Evolutionary conservation across 2,113 vertebrate species (phyloP).

Genomic region (Coturnix japonica): DNA sequence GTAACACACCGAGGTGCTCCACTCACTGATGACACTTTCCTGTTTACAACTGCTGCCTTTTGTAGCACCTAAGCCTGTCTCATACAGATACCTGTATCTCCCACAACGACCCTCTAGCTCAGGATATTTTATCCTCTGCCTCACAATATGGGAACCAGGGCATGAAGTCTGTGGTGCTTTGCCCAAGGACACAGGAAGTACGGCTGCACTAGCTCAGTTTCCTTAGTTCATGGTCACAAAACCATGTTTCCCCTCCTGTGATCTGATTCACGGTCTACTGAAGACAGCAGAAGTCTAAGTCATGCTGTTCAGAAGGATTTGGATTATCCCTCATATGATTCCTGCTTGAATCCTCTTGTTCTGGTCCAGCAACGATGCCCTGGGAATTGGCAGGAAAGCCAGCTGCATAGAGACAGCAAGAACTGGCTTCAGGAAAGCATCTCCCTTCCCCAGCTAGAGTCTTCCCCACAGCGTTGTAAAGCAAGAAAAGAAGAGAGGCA

Average conservation of each 20-base stretch:
- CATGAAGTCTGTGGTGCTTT: background rate
- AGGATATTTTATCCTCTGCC: background rate
- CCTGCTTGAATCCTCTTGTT: background rate
- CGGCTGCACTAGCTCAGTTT: background rate
- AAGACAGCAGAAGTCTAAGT: background rate
- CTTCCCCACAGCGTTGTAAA: background rate
- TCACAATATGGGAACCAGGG: background rate
- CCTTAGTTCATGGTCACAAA: background rate
- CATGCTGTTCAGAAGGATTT: background rate
- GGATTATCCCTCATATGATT: background rate
- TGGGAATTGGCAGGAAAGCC: background rate
- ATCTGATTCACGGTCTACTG: background rate
- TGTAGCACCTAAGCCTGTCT: background rate
- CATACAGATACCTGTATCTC: background rate
- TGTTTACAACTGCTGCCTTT: background rate
- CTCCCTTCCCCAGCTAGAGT: background rate
- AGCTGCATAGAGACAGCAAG: background rate
- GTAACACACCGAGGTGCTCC: background rate
- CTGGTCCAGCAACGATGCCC: background rate
- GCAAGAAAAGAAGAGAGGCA: background rate
- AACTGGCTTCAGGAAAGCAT: background rate
- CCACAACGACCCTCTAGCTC: rapidly evolving
- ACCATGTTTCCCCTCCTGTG: background rate
- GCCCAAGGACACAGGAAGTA: background rate
- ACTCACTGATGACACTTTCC: background rate